Conservation (phyloP, 2,888 invertebrate species). For the Pterostichus madidus region DNA sequence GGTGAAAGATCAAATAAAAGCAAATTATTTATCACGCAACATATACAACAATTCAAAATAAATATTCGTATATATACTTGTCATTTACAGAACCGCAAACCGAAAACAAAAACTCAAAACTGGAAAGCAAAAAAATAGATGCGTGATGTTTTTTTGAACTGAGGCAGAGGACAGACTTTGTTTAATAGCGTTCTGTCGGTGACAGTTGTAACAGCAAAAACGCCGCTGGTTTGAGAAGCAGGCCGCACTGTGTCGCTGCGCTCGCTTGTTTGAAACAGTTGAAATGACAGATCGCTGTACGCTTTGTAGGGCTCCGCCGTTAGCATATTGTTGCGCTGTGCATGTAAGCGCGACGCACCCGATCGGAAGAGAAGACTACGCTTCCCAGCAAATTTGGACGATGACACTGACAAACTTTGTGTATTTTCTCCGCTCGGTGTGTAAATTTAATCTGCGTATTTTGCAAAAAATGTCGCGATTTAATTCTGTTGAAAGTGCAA, state of each 20-base stretch:
- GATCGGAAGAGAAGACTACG: constrained; percentile 25
- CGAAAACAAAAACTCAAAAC: constrained; percentile 59
- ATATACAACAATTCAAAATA: constrained; percentile 36
- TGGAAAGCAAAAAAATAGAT: constrained; percentile 64
- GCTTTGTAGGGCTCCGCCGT: constrained; percentile 51
- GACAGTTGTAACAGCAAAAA: constrained; percentile 69
- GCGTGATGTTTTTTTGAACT: constrained; percentile 62
- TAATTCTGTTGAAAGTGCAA: constrained; percentile 28
- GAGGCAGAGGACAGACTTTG: constrained; percentile 67
- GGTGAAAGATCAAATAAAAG: constrained; percentile 47
- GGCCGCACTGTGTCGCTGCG: constrained; percentile 42
- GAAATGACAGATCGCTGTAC: constrained; percentile 64
- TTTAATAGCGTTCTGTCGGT: constrained; percentile 70
- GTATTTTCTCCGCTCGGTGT: not conserved
- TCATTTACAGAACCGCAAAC: constrained; percentile 62
- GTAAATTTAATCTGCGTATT: constrained; percentile 40
- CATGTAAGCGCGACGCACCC: constrained; percentile 14
- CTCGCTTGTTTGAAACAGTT: constrained; percentile 62
- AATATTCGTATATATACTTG: constrained; percentile 63
- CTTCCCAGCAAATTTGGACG: constrained; percentile 32
- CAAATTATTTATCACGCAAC: constrained; percentile 51
- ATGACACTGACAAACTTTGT: constrained; percentile 59
- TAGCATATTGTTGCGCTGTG: constrained; percentile 43
- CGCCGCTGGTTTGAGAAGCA: constrained; percentile 54
- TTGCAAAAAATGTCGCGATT: constrained; percentile 31